These are phyloP conservation scores for Malurus alboscapulatus DNA, from an alignment of 2,113 vertebrate species.

Conservation along the genomic window DNA sequence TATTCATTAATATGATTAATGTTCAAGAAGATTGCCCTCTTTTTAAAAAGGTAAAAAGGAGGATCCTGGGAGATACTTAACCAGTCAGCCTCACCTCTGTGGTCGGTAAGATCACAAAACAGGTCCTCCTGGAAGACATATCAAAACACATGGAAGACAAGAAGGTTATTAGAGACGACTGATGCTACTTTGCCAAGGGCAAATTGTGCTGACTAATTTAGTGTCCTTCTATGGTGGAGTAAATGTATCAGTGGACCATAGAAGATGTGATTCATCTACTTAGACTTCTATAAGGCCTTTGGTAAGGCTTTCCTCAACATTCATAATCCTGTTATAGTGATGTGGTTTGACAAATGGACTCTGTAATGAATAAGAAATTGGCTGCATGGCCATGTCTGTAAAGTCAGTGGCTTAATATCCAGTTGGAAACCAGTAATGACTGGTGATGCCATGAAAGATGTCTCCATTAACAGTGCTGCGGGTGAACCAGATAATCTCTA, in stretches of 20 bases:
- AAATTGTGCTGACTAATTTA: neutral
- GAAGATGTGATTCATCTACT: neutral
- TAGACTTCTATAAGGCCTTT: neutral
- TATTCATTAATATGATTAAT: neutral
- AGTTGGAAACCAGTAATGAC: neutral
- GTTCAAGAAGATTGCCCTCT: neutral
- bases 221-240: neutral
- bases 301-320: neutral
- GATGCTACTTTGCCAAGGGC: neutral
- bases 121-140: neutral
- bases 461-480: neutral
- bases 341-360: neutral
- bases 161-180: neutral
- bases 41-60: neutral
- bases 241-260: neutral
- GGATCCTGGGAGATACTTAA: neutral
- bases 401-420: neutral
- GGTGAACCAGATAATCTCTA: neutral
- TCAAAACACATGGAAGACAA: neutral
- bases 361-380: neutral
- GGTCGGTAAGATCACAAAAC: neutral
- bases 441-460: neutral
- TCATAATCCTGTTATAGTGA: neutral
- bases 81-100: neutral
- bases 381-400: neutral